A percentile compares a stretch with the other conserved stretches of the same genome.
Evolutionary conservation across 2,888 invertebrate genomes (phyloP).

Genomic region (Drosophila phalerata): DNA sequence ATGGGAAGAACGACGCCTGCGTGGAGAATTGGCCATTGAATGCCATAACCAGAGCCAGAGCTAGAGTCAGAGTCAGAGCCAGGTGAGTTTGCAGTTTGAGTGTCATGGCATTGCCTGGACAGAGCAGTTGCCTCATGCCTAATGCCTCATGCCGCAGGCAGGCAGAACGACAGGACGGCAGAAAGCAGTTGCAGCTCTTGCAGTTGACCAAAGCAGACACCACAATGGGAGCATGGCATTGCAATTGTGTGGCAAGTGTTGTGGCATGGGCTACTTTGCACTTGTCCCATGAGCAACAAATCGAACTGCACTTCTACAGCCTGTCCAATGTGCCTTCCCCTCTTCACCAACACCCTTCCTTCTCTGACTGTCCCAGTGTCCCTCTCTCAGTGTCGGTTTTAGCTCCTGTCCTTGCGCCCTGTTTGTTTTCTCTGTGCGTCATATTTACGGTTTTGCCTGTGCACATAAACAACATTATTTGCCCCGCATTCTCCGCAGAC

Average conservation of each 20-base stretch:
- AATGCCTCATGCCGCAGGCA: conserved; percentile 40
- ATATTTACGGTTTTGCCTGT: conserved; percentile 71
- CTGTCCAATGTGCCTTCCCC: not conserved
- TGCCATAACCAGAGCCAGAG: conserved; percentile 41
- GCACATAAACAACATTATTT: conserved; percentile 82
- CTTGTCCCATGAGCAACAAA: conserved; percentile 62
- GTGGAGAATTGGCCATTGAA: conserved; percentile 74
- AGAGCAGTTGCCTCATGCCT: conserved; percentile 19
- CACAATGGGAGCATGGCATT: conserved; percentile 67
- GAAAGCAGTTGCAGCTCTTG: conserved; percentile 53
- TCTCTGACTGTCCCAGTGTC: not conserved
- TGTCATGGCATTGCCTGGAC: conserved; percentile 62
- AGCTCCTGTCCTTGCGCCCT: conserved; percentile 21
- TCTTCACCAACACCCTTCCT: not conserved
- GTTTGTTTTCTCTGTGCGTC: conserved; percentile 60
- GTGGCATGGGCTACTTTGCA: conserved; percentile 70
- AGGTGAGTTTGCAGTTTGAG: conserved; percentile 57
- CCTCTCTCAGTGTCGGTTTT: not conserved
- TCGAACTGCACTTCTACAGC: conserved; percentile 25
- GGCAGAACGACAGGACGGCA: conserved; percentile 44
- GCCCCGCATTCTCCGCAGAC: conserved; percentile 31
- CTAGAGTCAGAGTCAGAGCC: conserved; percentile 31
- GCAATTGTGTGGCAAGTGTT: conserved; percentile 51
- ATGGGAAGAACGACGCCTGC: conserved; percentile 74
- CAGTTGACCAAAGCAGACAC: conserved; percentile 73